These are phyloP conservation scores for Lophius americanus DNA, from an alignment of 2,797 vertebrate species.

Conservation along the genomic window DNA sequence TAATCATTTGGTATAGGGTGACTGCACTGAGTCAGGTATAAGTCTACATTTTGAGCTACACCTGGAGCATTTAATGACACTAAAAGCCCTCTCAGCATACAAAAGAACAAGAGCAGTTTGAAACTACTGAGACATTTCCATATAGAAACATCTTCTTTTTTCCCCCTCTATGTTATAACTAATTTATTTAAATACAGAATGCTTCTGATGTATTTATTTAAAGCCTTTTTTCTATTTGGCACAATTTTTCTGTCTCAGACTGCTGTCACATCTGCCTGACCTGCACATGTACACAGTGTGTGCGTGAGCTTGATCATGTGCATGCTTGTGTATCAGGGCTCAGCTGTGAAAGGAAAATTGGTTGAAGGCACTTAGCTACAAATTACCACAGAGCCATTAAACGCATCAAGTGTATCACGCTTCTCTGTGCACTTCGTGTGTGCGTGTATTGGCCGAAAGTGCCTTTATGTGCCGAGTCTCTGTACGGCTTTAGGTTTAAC, in stretches of 20 bases:
- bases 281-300: conserved; percentile 1
- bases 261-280: conserved; percentile 23
- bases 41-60: neutral
- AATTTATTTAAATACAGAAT: no score
- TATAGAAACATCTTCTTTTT: neutral
- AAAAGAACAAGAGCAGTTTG: neutral
- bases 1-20: no score
- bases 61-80: neutral
- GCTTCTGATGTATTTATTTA: neutral
- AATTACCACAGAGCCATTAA: conserved; percentile 78
- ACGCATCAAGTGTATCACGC: conserved; percentile 54
- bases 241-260: neutral
- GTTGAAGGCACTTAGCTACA: conserved; percentile 71
- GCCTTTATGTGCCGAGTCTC: no score
- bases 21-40: neutral
- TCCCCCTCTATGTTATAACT: no score
- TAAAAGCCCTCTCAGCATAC: neutral
- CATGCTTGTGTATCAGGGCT: conserved; percentile 42
- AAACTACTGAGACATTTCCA: neutral
- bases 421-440: neutral
- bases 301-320: neutral
- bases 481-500: conserved; percentile 42
- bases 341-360: conserved; percentile 72
- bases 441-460: neutral
- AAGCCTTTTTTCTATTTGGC: neutral